Percentiles rank a stretch among this genome's conserved stretches.
These are phyloP conservation scores for Galerucella nymphaeae DNA, from an alignment of 2,888 invertebrate genomes.

Conservation along the genomic window DNA sequence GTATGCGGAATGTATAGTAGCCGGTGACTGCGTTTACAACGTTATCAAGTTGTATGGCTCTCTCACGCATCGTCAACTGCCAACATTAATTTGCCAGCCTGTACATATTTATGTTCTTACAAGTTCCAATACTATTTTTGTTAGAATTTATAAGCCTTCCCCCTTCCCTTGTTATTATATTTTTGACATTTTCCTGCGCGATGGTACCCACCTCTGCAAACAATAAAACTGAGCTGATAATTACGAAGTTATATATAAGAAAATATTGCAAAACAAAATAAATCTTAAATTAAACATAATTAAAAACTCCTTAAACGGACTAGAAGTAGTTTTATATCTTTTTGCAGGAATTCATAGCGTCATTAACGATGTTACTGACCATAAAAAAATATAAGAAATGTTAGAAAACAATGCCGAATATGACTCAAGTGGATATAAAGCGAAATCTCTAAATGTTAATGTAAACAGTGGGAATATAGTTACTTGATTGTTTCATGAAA, in stretches of 20 bases:
- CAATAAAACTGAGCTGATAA: background rate
- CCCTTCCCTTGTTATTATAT: too few species aligned
- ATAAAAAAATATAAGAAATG: constrained; percentile 8
- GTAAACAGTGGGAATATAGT: background rate
- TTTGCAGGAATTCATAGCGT: constrained; percentile 10
- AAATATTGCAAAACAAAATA: constrained; percentile 13
- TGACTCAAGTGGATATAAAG: constrained; percentile 10
- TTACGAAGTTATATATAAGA: background rate
- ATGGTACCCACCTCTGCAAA: background rate
- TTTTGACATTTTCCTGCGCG: too few species aligned
- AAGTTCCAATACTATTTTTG: too few species aligned
- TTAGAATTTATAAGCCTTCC: too few species aligned
- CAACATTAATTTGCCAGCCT: too few species aligned
- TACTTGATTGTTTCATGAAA: background rate
- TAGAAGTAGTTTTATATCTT: constrained; percentile 11
- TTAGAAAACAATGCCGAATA: constrained; percentile 19
- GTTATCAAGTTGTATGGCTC: too few species aligned
- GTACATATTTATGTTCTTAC: too few species aligned
- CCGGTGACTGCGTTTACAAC: too few species aligned
- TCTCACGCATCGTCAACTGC: too few species aligned
- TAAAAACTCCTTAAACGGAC: constrained; percentile 14
- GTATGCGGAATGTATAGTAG: too few species aligned
- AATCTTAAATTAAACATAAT: constrained; percentile 18
- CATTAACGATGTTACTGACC: constrained; percentile 7
- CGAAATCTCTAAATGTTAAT: constrained; percentile 13